Conservation (phyloP, 2,113 vertebrate species). For the Sinosuthora webbiana region DNA sequence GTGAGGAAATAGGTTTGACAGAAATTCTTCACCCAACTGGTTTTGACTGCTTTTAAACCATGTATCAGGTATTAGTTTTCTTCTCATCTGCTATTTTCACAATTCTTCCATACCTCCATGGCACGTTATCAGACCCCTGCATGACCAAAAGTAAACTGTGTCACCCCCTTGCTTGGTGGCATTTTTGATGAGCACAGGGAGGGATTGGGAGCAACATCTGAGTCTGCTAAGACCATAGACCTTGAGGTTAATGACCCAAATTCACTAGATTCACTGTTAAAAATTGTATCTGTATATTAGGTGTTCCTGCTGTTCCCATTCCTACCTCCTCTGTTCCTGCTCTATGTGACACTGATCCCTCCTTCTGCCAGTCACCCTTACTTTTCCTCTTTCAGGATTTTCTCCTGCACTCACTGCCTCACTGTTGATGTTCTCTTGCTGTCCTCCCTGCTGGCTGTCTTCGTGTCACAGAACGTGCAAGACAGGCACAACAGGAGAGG, state of each 20-base stretch:
- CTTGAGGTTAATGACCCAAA: not conserved
- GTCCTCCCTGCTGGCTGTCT: not conserved
- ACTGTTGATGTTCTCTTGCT: not conserved
- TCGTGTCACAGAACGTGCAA: not conserved
- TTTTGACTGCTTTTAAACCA: not conserved
- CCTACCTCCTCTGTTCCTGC: not conserved
- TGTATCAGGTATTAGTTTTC: not conserved
- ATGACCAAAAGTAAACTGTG: not conserved
- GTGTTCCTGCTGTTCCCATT: not conserved
- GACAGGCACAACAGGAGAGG: not conserved
- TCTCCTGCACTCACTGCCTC: not conserved
- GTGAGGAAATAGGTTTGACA: not conserved
- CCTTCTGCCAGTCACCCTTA: not conserved
- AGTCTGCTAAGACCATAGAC: not conserved
- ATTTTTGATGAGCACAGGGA: not conserved
- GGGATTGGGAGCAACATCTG: not conserved
- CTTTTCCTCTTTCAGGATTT: not conserved
- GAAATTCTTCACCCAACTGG: not conserved
- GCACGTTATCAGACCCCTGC: not conserved
- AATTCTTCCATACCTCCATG: not conserved
- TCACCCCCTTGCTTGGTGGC: not conserved
- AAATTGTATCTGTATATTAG: not conserved
- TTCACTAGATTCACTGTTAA: not conserved
- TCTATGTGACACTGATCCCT: accelerated
- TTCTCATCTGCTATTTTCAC: not conserved